Conservation (phyloP, 1,140 invertebrate species). For the Myzus persicae region DNA sequence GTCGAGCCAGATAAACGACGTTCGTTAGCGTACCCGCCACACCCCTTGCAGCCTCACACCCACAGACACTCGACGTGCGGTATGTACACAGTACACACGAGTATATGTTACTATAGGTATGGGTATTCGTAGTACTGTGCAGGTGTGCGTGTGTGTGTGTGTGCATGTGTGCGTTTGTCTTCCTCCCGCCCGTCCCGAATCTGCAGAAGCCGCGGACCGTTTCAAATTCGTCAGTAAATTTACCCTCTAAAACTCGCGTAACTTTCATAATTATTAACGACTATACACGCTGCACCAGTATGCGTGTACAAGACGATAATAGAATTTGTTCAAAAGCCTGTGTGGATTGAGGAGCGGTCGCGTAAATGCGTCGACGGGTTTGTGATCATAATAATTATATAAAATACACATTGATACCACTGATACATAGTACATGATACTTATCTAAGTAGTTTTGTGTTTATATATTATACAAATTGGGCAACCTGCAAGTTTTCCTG, state of each 20-base stretch:
- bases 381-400: not conserved
- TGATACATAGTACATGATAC: not conserved
- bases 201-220: not conserved
- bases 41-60: not conserved
- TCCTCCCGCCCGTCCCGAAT: not conserved
- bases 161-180: not conserved
- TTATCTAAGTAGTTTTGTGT: no score
- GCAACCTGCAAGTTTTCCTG: not conserved
- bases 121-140: not conserved
- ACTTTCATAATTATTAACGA: constrained; percentile 28
- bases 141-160: no score
- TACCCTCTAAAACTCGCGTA: not conserved
- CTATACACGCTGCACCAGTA: not conserved
- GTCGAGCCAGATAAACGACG: constrained; percentile 56
- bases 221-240: not conserved
- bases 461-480: not conserved
- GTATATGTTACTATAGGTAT: not conserved
- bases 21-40: not conserved
- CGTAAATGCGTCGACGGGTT: not conserved
- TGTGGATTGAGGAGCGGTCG: not conserved
- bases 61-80: not conserved
- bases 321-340: not conserved
- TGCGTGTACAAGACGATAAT: constrained; percentile 3
- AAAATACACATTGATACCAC: not conserved
- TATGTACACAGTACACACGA: constrained; percentile 2